Conservation (phyloP, 2,888 invertebrate species). For the Andrena fulva region DNA sequence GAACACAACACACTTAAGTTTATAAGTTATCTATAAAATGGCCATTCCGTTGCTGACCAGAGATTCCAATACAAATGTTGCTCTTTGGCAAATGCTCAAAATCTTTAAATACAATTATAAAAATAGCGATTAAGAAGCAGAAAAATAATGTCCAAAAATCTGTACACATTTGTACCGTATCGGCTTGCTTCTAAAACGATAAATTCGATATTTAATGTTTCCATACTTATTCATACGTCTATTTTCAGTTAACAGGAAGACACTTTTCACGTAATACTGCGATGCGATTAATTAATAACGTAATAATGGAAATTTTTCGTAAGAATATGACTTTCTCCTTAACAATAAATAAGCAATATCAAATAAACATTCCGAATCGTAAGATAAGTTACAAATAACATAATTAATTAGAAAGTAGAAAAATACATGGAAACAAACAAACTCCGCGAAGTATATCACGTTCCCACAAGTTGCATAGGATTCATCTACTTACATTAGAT, state of each 20-base stretch:
- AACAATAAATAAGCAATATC: conserved; percentile 7
- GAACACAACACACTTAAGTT: conserved; percentile 19
- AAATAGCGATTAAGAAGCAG: conserved; percentile 23
- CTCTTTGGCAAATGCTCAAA: conserved; percentile 16
- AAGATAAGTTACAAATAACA: neutral
- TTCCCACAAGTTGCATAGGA: neutral
- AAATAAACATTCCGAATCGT: neutral
- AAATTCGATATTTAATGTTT: conserved; percentile 3
- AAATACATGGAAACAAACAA: neutral
- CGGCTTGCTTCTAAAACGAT: conserved; percentile 2
- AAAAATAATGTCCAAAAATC: conserved; percentile 1
- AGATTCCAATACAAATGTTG: conserved; percentile 1
- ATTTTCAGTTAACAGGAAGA: conserved; percentile 4
- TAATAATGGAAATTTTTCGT: neutral
- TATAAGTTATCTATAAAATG: neutral
- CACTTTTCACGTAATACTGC: neutral
- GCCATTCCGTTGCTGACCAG: neutral
- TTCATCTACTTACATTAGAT: neutral
- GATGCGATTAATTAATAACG: neutral
- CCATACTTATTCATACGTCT: neutral
- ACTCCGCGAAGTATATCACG: neutral
- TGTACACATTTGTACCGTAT: conserved; percentile 34
- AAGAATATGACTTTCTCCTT: neutral
- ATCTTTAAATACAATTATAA: conserved; percentile 18
- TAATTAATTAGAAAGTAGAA: neutral